phyloP scores from a whole-genome alignment of 2,113 vertebrate genomes.

The Aegotheles bennettii region DNA sequence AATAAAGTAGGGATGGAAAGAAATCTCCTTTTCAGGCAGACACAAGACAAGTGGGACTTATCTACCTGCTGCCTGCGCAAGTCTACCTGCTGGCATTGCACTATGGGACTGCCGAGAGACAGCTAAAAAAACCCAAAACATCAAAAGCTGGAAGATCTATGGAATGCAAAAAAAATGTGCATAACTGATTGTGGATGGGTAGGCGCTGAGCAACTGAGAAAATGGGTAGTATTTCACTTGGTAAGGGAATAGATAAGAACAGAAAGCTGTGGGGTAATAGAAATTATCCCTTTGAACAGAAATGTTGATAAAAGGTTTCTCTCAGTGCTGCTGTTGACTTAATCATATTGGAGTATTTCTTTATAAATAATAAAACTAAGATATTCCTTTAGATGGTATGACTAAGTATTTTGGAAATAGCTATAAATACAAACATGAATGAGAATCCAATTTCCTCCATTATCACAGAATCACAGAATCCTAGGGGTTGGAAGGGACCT shows the following conservation, averaged over 20 bases:
- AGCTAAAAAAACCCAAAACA: neutral
- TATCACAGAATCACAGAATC: too few species aligned
- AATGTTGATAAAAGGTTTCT: neutral
- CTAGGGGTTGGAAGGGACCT: too few species aligned
- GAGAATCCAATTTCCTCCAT: neutral
- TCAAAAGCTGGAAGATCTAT: neutral
- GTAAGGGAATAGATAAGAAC: neutral
- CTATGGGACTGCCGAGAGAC: neutral
- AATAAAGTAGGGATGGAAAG: neutral
- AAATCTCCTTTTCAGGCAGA: neutral
- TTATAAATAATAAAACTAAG: neutral
- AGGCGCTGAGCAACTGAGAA: neutral
- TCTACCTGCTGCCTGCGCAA: neutral
- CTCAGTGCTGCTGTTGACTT: neutral
- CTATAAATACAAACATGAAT: neutral
- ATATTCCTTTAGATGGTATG: neutral
- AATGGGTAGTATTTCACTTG: neutral
- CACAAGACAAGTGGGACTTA: neutral
- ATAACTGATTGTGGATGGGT: neutral
- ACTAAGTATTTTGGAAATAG: neutral
- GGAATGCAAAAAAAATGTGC: neutral
- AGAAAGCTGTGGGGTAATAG: neutral
- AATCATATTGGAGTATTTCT: neutral
- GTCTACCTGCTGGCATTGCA: neutral
- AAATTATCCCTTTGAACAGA: neutral